Evolutionary conservation across 2,797 vertebrate species (phyloP), one percentile per base, ranked within the genome.

Genomic region (Acipenser oxyrinchus): DNA sequence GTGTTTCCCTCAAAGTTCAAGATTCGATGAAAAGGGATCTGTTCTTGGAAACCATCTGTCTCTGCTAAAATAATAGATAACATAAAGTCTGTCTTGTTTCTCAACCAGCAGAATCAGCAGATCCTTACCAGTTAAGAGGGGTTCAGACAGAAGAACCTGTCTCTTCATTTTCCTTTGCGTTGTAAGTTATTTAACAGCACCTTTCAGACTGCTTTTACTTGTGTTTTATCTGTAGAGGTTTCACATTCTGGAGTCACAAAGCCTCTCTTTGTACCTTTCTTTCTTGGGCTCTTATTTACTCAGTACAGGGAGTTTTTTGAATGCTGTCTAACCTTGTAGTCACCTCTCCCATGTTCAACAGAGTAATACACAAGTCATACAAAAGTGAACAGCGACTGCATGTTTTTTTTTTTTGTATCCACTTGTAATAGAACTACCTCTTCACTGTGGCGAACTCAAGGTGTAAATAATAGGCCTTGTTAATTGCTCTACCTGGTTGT

Each of bases 141-240:
- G 13, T 60, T 8, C 49, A 11, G 18, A 37, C 23, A 37, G 23
- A 37, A 37, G 23, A 37, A 6, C 15, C 49, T 60, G 53, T 13
- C 10, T 62, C 48, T 67, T 12, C 23, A 11, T 62, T 10, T 10
- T 15, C 49, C 48, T 48, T 57, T 49, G 51, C 49, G 23, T 37
- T 37, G 23, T 37, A 37, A 37, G 23, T 37, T 37, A 37, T 4
- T 37, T 37, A 37, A 37, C 4, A 37, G 23, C 23, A 4, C 23
- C 23, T 37, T 37, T 37, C 23, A 37, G 23, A 37, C 23, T 37
- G 23, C 2, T 37, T 37, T 37, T 37, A 37, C 23, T 37, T 74
- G 66, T 65, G 60, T 60, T 77, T 81, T 85, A 83, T 83, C 83
- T 83, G 74, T 71, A 62, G 67, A 66, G 73, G 80, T 84, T 79